Conservation (phyloP, 2,888 invertebrate species). For the Flexamia atlantica region DNA sequence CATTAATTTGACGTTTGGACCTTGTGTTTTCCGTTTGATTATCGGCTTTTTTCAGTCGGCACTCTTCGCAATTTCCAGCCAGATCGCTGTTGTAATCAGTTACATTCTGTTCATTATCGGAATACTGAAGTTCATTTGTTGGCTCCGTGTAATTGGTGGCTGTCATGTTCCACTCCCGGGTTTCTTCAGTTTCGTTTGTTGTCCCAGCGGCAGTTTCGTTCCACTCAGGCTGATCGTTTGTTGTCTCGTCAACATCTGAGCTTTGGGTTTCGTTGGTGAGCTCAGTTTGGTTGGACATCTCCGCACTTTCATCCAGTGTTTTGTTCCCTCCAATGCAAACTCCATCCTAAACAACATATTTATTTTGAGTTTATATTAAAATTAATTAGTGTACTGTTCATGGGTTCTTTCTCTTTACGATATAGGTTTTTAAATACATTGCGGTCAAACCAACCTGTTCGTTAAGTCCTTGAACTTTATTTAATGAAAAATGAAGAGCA, state of each 20-base stretch:
- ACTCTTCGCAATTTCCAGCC: neutral
- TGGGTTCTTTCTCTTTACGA: no score
- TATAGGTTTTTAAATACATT: no score
- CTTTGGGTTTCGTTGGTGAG: neutral
- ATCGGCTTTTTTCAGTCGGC: no score
- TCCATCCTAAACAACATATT: constrained; percentile 11
- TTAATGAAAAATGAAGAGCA: no score
- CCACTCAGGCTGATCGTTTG: neutral
- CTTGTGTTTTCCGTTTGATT: neutral
- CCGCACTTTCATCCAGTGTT: neutral
- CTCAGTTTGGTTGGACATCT: neutral
- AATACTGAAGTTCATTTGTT: constrained; percentile 5
- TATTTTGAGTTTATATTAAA: neutral
- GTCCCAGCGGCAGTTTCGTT: neutral
- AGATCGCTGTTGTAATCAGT: neutral
- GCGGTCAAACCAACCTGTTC: no score
- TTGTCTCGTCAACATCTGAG: neutral
- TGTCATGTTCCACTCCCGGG: neutral
- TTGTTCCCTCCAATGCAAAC: neutral
- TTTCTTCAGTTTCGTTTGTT: neutral
- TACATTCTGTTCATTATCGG: neutral
- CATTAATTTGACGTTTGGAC: constrained; percentile 13
- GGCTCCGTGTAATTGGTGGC: neutral
- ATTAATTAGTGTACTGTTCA: no score
- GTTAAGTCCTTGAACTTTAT: no score